Percentiles rank a stretch among this genome's conserved stretches.
Evolutionary conservation across 2,888 invertebrate species (phyloP).

Genomic region (Phalera bucephala): DNA sequence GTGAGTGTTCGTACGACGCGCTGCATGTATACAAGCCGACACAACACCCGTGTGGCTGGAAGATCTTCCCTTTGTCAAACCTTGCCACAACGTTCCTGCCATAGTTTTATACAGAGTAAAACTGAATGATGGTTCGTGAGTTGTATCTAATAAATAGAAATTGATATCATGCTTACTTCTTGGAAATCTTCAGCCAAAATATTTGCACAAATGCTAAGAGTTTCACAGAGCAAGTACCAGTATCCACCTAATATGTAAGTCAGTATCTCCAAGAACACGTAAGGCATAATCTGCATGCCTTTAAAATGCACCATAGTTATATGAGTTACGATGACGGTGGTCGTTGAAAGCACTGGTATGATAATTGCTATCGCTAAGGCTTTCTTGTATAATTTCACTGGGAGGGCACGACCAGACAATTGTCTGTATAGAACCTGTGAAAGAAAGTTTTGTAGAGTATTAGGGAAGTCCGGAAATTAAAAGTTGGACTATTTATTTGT

Average conservation of each 20-base stretch:
- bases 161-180: slow-evolving; percentile 54
- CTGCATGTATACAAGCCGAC: no score
- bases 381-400: slow-evolving; percentile 82
- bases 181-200: slow-evolving; percentile 87
- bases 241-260: slow-evolving; percentile 88
- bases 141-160: no score
- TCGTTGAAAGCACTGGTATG: slow-evolving; percentile 84
- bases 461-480: no score
- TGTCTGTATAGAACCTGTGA: slow-evolving; percentile 82
- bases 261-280: slow-evolving; percentile 86
- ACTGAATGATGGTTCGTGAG: no score
- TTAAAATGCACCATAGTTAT: slow-evolving; percentile 87
- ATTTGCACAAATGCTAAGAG: slow-evolving; percentile 85
- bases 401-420: slow-evolving; percentile 82
- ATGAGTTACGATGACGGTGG: slow-evolving; percentile 87
- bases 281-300: slow-evolving; percentile 85
- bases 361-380: slow-evolving; percentile 81
- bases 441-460: no score
- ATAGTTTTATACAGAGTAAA: no score
- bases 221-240: slow-evolving; percentile 87
- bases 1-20: no score
- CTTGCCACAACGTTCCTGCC: no score
- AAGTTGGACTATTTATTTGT: no score
- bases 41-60: no score
- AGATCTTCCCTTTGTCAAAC: no score